These are phyloP conservation scores for Apus apus DNA, from an alignment of 2,113 vertebrate species.

Conservation along the genomic window DNA sequence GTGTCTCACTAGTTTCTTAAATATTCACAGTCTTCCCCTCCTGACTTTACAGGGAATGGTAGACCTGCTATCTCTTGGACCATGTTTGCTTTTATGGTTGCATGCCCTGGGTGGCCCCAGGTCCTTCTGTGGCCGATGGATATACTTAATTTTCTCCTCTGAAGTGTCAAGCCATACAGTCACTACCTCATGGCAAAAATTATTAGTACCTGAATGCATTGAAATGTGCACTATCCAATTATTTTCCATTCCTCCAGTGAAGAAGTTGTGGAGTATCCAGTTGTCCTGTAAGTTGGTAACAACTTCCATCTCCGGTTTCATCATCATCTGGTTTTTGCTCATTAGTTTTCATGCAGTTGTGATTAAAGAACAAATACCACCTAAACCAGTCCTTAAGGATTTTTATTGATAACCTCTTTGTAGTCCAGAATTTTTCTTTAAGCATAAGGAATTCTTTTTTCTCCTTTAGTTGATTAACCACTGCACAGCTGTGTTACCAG, in stretches of 20 bases:
- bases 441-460: background rate
- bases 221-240: background rate
- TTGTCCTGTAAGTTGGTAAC: background rate
- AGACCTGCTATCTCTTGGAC: background rate
- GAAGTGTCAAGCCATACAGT: background rate
- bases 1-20: background rate
- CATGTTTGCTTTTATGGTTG: background rate
- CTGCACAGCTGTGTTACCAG: background rate
- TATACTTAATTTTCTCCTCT: background rate
- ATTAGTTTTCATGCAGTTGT: background rate
- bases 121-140: background rate
- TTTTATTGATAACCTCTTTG: background rate
- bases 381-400: background rate
- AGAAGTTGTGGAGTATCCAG: rapidly evolving
- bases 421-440: background rate
- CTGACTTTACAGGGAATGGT: background rate
- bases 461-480: background rate
- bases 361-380: background rate
- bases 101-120: background rate
- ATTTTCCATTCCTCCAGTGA: rapidly evolving
- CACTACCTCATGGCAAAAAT: background rate
- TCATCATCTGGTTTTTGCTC: background rate
- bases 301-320: background rate
- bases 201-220: background rate
- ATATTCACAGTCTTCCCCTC: background rate